phyloP scores from a whole-genome alignment of 2,797 vertebrate genomes.

The Spondyliosoma cantharus region DNA sequence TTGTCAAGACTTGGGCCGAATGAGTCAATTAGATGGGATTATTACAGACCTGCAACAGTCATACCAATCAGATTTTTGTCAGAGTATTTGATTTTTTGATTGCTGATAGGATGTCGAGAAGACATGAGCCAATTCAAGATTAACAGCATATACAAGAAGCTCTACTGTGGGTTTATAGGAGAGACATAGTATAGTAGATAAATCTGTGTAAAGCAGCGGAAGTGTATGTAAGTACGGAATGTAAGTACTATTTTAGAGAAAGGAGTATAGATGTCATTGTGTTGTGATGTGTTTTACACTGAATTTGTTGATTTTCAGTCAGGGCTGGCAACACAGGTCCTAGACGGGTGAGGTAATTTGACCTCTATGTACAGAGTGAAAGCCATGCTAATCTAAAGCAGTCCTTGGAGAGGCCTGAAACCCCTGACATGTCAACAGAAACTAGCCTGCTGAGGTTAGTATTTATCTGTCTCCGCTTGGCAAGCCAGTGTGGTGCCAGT shows the following conservation, averaged over 20 bases:
- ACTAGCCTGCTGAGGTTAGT: slow-evolving; percentile 67
- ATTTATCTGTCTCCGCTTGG: slow-evolving; percentile 75
- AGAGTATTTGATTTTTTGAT: slow-evolving; percentile 35
- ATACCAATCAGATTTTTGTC: too few relatives aligned
- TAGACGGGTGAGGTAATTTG: slow-evolving; percentile 65
- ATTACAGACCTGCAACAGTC: too few relatives aligned
- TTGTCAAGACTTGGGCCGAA: too few relatives aligned
- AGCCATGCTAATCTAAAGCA: slow-evolving; percentile 77
- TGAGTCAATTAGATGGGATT: too few relatives aligned
- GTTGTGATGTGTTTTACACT: slow-evolving; percentile 9
- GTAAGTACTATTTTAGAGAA: slow-evolving; percentile 10
- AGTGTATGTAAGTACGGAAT: slow-evolving; percentile 15
- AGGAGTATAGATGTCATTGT: background rate
- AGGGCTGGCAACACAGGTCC: slow-evolving; percentile 27
- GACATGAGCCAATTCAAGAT: slow-evolving; percentile 34
- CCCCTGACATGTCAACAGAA: slow-evolving; percentile 79
- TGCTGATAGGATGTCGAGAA: slow-evolving; percentile 45
- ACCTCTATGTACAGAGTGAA: slow-evolving; percentile 68
- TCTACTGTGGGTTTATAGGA: slow-evolving; percentile 1
- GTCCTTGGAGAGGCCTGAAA: slow-evolving; percentile 70
- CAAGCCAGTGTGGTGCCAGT: slow-evolving; percentile 72
- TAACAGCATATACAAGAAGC: slow-evolving; percentile 33
- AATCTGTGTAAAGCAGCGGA: background rate
- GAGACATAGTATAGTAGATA: background rate
- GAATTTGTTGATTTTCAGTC: slow-evolving; percentile 45